A percentile compares a stretch with the other conserved stretches of the same genome.
phyloP scores from a whole-genome alignment of 92 coral and sea anemone species.

The Zoanthus sansibaricus region DNA sequence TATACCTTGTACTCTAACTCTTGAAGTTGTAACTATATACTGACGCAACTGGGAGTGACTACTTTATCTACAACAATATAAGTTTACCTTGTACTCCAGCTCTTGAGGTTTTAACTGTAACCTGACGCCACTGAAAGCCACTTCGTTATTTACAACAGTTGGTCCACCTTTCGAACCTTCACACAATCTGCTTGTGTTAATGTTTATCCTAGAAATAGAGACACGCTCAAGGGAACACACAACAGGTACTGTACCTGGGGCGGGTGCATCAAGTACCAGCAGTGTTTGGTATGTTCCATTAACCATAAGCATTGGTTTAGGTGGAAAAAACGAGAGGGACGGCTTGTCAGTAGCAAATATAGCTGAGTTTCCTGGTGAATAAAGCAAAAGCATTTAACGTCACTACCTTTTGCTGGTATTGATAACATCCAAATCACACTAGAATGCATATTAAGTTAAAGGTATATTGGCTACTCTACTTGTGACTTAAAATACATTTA shows the following conservation, averaged over 20 bases:
- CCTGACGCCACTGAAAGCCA: slow-evolving; percentile 5
- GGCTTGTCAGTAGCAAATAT: slow-evolving; percentile 27
- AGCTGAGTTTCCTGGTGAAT: slow-evolving; percentile 6
- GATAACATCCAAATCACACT: too few relatives aligned
- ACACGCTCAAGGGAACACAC: slow-evolving; percentile 26
- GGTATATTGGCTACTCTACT: too few relatives aligned
- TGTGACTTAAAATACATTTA: too few relatives aligned
- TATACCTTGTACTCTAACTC: too few relatives aligned
- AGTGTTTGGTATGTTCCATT: slow-evolving; percentile 31
- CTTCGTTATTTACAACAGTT: background rate
- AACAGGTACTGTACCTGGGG: slow-evolving; percentile 10
- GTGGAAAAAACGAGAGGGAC: slow-evolving; percentile 27
- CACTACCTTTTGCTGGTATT: too few relatives aligned
- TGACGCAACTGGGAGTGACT: too few relatives aligned
- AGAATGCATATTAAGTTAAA: too few relatives aligned
- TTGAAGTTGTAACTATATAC: too few relatives aligned
- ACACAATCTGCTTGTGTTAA: slow-evolving; percentile 12
- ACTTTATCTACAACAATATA: too few relatives aligned
- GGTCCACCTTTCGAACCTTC: slow-evolving; percentile 16
- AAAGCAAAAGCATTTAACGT: too few relatives aligned
- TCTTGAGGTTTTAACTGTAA: slow-evolving; percentile 12
- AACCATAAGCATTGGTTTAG: background rate
- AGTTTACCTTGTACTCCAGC: slow-evolving; percentile 35
- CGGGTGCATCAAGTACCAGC: slow-evolving; percentile 9
- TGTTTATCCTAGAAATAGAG: background rate